Percentiles rank a stretch among this genome's conserved stretches.
Conservation (phyloP, 1,140 invertebrate species). For the Solen grandis region DNA sequence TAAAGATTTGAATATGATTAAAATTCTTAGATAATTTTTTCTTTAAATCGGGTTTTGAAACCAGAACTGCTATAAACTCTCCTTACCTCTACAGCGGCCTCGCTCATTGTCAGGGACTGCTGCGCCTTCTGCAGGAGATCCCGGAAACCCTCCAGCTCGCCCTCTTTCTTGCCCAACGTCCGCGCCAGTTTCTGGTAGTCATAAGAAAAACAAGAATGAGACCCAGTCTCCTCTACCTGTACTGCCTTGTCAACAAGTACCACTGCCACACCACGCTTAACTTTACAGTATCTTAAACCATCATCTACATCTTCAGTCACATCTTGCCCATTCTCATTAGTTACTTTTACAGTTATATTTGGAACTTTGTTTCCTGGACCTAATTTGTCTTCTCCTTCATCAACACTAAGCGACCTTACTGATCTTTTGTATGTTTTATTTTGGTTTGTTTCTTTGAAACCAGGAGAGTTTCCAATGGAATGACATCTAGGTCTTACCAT, state of each 20-base stretch:
- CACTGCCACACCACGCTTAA: background rate
- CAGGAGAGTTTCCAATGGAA: no score
- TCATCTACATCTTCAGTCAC: background rate
- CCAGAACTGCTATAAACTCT: no score
- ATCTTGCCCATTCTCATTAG: background rate
- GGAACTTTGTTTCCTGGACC: no score
- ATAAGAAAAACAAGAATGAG: constrained; percentile 42
- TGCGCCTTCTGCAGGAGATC: constrained; percentile 72
- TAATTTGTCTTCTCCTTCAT: no score
- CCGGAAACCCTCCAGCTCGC: constrained; percentile 73
- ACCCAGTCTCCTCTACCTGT: background rate
- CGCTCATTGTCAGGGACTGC: constrained; percentile 71
- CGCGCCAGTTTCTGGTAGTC: constrained; percentile 68
- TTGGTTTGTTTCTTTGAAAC: no score
- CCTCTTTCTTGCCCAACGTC: constrained; percentile 73
- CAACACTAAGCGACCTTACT: no score
- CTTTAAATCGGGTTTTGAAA: no score
- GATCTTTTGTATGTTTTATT: no score
- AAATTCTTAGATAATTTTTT: no score
- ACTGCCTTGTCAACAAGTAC: background rate
- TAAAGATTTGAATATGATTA: no score
- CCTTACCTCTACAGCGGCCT: constrained; percentile 74
- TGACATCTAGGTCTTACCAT: no score
- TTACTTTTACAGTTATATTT: background rate
- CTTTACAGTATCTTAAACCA: background rate